Conservation (phyloP, 1,140 invertebrate species). For the Notospermus geniculatus region DNA sequence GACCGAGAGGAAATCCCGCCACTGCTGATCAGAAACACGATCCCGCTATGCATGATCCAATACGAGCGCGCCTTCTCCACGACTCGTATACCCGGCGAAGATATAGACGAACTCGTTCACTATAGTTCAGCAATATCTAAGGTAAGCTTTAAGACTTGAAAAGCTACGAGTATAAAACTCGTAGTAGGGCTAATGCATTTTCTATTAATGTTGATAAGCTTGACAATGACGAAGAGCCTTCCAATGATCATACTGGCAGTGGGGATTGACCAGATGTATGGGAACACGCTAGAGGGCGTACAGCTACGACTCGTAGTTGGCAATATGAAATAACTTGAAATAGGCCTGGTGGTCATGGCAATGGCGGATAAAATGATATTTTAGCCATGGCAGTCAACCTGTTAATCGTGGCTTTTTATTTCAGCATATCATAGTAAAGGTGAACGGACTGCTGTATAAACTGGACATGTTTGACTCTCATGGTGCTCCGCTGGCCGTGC, state of each 20-base stretch:
- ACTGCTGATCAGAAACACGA: slow-evolving; percentile 59
- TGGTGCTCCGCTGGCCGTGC: slow-evolving; percentile 52
- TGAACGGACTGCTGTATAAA: slow-evolving; percentile 55
- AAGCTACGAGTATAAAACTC: too few species aligned
- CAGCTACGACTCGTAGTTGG: too few species aligned
- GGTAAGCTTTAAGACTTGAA: slow-evolving; percentile 29
- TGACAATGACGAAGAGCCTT: too few species aligned
- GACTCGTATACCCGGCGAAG: slow-evolving; percentile 63
- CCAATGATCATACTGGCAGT: too few species aligned
- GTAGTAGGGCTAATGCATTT: too few species aligned
- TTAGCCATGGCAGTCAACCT: too few species aligned
- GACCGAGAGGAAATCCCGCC: slow-evolving; percentile 58
- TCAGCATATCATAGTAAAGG: slow-evolving; percentile 55
- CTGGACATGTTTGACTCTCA: slow-evolving; percentile 55
- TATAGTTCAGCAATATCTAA: slow-evolving; percentile 44
- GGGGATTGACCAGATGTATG: too few species aligned
- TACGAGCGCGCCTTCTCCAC: slow-evolving; percentile 96
- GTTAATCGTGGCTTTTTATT: slow-evolving; percentile 10
- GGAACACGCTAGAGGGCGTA: too few species aligned
- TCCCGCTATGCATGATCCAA: slow-evolving; percentile 95
- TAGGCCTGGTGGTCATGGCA: too few species aligned
- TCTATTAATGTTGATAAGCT: too few species aligned
- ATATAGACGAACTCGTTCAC: slow-evolving; percentile 55
- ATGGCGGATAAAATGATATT: too few species aligned
- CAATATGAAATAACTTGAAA: too few species aligned